Conservation (phyloP, 1,140 invertebrate species). For the Melitaea cinxia region DNA sequence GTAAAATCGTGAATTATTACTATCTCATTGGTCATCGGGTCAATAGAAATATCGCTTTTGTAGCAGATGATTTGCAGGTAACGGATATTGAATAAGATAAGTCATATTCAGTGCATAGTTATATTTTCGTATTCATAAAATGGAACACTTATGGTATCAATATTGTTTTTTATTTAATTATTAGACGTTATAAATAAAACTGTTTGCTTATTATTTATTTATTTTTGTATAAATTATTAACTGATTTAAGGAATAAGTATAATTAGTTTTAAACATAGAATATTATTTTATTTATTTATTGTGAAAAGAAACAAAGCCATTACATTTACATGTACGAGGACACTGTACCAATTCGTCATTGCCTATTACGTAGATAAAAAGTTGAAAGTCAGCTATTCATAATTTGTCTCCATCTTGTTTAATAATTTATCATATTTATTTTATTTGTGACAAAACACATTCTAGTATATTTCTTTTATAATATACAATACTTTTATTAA, state of each 20-base stretch:
- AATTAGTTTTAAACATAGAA: no score
- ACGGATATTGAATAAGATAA: conserved; percentile 30
- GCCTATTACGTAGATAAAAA: not conserved
- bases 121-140: conserved; percentile 18
- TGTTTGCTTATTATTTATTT: no score
- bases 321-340: not conserved
- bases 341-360: not conserved
- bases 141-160: no score
- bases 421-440: not conserved
- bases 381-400: not conserved
- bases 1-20: conserved; percentile 32
- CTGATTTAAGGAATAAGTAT: no score
- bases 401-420: not conserved
- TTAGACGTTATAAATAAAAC: no score
- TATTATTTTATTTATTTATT: no score
- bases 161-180: no score
- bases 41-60: conserved; percentile 33
- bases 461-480: no score
- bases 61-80: conserved; percentile 31
- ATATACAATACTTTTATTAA: no score
- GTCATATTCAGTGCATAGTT: conserved; percentile 11
- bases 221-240: no score
- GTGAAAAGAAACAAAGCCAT: no score
- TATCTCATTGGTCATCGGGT: conserved; percentile 33
- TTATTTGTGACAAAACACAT: not conserved